These are phyloP conservation scores for Catamblyrhynchus diadema DNA, from an alignment of 2,797 vertebrate genomes.

Conservation along the genomic window DNA sequence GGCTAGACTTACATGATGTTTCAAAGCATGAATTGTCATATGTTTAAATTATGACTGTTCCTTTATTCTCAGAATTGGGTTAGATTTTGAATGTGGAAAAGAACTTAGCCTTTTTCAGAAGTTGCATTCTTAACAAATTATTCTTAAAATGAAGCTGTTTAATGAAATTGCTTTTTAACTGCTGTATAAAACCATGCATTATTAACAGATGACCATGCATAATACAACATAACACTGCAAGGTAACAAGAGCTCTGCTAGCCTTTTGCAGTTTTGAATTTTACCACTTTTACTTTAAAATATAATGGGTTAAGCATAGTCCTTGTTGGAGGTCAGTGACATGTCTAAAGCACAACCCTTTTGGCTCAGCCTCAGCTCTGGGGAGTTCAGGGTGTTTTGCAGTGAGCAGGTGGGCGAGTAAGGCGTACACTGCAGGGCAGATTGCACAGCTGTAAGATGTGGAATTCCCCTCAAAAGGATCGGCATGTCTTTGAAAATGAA, in stretches of 20 bases:
- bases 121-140: constrained; percentile 49
- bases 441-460: constrained; percentile 77
- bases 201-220: constrained; percentile 54
- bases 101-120: constrained; percentile 29
- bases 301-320: neutral
- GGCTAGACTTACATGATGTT: constrained; percentile 28
- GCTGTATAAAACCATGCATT: constrained; percentile 20
- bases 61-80: constrained; percentile 56
- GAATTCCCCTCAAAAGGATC: constrained; percentile 86
- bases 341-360: neutral
- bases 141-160: constrained; percentile 41
- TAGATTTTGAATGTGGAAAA: constrained; percentile 60
- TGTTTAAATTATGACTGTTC: constrained; percentile 25
- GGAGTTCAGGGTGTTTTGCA: constrained; percentile 57
- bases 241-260: neutral
- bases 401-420: constrained; percentile 69
- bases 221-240: constrained; percentile 6
- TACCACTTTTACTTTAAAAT: neutral
- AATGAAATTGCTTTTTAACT: constrained; percentile 42
- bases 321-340: neutral
- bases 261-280: neutral
- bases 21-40: constrained; percentile 55
- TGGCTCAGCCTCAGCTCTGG: constrained; percentile 43
- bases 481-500: constrained; percentile 76
- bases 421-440: constrained; percentile 73